Evolutionary conservation across 2,797 vertebrate genomes (phyloP).

Genomic region (Poeciliopsis presidionis): DNA sequence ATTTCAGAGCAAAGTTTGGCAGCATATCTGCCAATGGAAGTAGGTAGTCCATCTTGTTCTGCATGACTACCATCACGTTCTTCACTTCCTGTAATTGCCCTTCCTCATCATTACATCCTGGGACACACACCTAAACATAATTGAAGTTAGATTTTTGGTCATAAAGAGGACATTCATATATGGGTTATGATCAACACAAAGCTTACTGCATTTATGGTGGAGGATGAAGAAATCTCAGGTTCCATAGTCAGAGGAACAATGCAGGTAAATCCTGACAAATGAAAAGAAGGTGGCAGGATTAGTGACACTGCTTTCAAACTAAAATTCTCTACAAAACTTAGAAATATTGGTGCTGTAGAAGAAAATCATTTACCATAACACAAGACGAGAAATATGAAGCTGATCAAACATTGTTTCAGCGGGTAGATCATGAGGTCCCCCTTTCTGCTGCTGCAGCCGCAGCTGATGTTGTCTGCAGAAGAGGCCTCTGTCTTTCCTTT

Average conservation of each 20-base stretch:
- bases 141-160: background rate
- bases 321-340: background rate
- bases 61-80: background rate
- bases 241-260: fast-evolving
- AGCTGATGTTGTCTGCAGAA: background rate
- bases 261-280: background rate
- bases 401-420: background rate
- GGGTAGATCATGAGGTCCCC: background rate
- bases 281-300: background rate
- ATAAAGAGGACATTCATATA: background rate
- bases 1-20: background rate
- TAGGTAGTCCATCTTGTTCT: background rate
- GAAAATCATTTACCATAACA: background rate
- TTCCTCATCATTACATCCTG: background rate
- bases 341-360: background rate
- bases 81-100: background rate
- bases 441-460: background rate
- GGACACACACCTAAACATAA: background rate
- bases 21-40: background rate
- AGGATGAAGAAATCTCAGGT: background rate
- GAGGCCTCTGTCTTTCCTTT: background rate
- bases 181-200: background rate
- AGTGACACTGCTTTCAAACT: background rate
- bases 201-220: background rate
- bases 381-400: background rate